Evolutionary conservation across 2,888 invertebrate genomes (phyloP).

Genomic region (Buathra laborator): DNA sequence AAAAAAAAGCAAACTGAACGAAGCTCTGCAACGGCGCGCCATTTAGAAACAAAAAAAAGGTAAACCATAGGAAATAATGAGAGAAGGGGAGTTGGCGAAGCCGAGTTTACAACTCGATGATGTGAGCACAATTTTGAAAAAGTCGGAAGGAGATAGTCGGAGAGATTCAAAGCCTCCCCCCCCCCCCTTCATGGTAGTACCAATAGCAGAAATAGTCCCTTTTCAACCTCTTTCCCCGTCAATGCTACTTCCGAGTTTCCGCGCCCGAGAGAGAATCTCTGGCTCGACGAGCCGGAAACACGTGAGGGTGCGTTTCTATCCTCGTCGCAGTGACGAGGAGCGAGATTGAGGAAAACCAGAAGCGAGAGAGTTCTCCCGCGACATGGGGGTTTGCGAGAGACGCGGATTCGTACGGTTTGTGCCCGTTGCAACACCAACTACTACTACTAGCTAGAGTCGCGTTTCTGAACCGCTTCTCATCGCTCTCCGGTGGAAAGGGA

Average conservation of each 20-base stretch:
- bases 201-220: background rate
- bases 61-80: constrained; percentile 1
- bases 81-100: background rate
- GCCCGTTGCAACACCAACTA: constrained; percentile 36
- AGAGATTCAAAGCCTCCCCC: background rate
- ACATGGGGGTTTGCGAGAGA: background rate
- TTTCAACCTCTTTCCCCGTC: constrained; percentile 4
- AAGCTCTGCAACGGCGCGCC: background rate
- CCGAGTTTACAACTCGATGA: background rate
- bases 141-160: background rate
- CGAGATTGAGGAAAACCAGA: background rate
- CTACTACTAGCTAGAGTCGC: constrained; percentile 26
- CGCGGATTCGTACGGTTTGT: constrained; percentile 35
- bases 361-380: background rate
- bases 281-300: constrained; percentile 26
- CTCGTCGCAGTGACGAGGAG: constrained; percentile 23
- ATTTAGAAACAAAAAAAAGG: background rate
- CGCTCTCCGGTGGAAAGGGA: constrained; percentile 3
- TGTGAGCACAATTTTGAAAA: constrained; percentile 8
- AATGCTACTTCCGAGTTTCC: constrained; percentile 23
- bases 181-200: background rate
- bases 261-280: constrained; percentile 10
- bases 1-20: background rate
- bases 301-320: constrained; percentile 44
- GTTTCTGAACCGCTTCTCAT: constrained; percentile 2